These are phyloP conservation scores for Cataglyphis altisquamis DNA, from an alignment of 2,888 invertebrate genomes.

Conservation along the genomic window DNA sequence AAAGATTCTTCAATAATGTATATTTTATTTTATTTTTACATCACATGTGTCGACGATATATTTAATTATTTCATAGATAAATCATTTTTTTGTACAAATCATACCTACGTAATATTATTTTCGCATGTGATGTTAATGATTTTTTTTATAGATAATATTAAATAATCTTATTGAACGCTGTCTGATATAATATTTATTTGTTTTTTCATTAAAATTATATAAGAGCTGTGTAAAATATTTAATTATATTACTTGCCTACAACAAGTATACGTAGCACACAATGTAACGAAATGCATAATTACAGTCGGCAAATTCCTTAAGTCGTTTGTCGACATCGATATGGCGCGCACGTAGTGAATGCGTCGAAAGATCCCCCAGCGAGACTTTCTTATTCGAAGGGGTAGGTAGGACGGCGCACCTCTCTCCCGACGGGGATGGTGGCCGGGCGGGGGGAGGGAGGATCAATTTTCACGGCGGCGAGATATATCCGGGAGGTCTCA, in stretches of 20 bases:
- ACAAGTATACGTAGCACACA: not conserved
- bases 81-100: not conserved
- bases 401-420: conserved; percentile 68
- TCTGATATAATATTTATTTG: not conserved
- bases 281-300: conserved; percentile 33
- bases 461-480: conserved; percentile 76
- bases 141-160: not conserved
- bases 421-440: conserved; percentile 61
- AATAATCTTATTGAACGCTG: not conserved
- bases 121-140: not conserved
- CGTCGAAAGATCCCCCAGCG: conserved; percentile 70
- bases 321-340: conserved; percentile 65
- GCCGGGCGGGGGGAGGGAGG: conserved; percentile 48
- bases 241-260: not conserved
- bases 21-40: not conserved
- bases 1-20: not conserved
- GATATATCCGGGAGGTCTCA: conserved; percentile 75
- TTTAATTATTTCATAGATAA: not conserved
- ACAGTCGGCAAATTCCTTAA: conserved; percentile 22
- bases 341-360: conserved; percentile 67
- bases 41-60: not conserved
- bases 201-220: not conserved
- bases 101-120: not conserved
- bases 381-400: conserved; percentile 74
- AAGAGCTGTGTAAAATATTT: not conserved